A percentile compares a stretch with the other conserved stretches of the same genome.
Conservation (phyloP, 1,140 invertebrate genomes). For the Zaprionus lachaisei region DNA sequence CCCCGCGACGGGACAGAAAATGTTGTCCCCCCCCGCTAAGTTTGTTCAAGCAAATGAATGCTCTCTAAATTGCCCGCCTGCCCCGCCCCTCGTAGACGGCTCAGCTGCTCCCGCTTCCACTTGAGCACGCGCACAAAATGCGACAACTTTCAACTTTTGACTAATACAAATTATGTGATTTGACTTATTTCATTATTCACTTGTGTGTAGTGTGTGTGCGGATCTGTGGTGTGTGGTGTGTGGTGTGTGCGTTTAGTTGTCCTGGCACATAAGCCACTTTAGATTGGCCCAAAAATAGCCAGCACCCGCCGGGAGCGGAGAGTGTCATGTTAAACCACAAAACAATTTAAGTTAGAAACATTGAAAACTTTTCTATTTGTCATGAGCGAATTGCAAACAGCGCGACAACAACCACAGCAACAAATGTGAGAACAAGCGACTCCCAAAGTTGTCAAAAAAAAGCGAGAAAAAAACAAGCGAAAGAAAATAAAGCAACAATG, state of each 20-base stretch:
- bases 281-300: conserved; percentile 36
- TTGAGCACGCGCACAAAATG: conserved; percentile 70
- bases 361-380: conserved; percentile 73
- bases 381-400: conserved; percentile 21
- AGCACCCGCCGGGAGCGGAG: conserved; percentile 2
- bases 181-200: conserved; percentile 67
- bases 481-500: conserved; percentile 23
- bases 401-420: conserved; percentile 27
- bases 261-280: conserved; percentile 67
- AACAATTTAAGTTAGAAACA: conserved; percentile 78
- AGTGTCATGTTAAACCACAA: conserved; percentile 70
- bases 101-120: conserved; percentile 27
- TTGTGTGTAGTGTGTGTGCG: conserved; percentile 33
- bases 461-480: not conserved
- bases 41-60: conserved; percentile 35
- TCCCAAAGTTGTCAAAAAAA: conserved; percentile 48
- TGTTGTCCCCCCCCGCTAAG: conserved; percentile 11
- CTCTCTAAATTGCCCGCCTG: conserved; percentile 4
- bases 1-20: not conserved
- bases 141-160: conserved; percentile 69
- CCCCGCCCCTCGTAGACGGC: too few species aligned
- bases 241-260: conserved; percentile 60
- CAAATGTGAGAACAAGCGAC: conserved; percentile 53
- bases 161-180: conserved; percentile 76
- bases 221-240: conserved; percentile 24